These are phyloP conservation scores for Noctuana brunneofusca DNA, from an alignment of 2,888 invertebrate genomes.

Conservation along the genomic window DNA sequence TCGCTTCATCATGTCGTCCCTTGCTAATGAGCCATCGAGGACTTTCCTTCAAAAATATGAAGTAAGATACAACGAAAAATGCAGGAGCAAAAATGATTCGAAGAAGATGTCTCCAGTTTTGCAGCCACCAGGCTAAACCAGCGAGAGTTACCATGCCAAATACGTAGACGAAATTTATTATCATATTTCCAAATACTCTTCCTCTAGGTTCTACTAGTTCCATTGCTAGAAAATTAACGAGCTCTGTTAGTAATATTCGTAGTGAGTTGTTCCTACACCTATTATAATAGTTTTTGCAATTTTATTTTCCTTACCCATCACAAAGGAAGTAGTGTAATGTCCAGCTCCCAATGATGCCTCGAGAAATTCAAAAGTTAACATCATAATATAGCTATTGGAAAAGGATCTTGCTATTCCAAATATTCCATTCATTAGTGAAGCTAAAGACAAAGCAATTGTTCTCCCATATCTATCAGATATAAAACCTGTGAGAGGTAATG, in stretches of 20 bases:
- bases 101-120: slow-evolving; percentile 84
- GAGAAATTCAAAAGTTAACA: slow-evolving; percentile 66
- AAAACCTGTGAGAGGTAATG: slow-evolving; percentile 83
- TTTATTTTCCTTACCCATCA: slow-evolving; percentile 59
- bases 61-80: slow-evolving; percentile 81
- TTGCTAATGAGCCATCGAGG: slow-evolving; percentile 86
- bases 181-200: slow-evolving; percentile 84
- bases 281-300: not conserved
- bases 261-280: not conserved
- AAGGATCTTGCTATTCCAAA: slow-evolving; percentile 70
- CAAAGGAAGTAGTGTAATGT: slow-evolving; percentile 65
- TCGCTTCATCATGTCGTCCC: slow-evolving; percentile 81
- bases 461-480: slow-evolving; percentile 86
- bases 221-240: slow-evolving; percentile 72
- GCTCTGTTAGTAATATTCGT: not conserved
- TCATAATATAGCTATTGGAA: slow-evolving; percentile 67
- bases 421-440: slow-evolving; percentile 62
- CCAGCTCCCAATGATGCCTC: slow-evolving; percentile 67
- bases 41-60: slow-evolving; percentile 85
- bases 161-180: slow-evolving; percentile 85
- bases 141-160: slow-evolving; percentile 85
- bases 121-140: slow-evolving; percentile 82
- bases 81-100: slow-evolving; percentile 84
- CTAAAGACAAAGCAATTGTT: slow-evolving; percentile 71
- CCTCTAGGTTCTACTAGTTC: slow-evolving; percentile 87